These are phyloP conservation scores for Timandra comae DNA, from an alignment of 2,888 invertebrate genomes.

Conservation along the genomic window DNA sequence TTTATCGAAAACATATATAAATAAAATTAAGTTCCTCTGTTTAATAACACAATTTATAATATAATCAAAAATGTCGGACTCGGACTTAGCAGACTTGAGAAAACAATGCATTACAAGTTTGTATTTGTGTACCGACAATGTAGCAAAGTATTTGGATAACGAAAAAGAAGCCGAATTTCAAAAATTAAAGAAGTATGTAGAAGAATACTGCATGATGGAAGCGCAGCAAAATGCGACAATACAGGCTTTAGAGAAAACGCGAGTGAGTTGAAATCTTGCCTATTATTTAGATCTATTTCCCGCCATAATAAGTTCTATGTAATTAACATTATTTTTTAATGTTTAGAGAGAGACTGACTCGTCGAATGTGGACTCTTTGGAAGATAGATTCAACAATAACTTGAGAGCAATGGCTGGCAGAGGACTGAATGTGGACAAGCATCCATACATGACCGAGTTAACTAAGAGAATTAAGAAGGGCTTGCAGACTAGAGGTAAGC, in stretches of 20 bases:
- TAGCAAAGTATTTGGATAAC: constrained; percentile 53
- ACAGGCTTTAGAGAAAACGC: constrained; percentile 49
- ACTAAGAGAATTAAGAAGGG: constrained; percentile 39
- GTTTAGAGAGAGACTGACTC: constrained; percentile 47
- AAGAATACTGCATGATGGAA: constrained; percentile 53
- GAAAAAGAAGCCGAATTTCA: constrained; percentile 48
- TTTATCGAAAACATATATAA: neutral
- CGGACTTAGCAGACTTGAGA: constrained; percentile 50
- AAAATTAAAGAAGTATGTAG: constrained; percentile 44
- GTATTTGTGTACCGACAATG: constrained; percentile 54
- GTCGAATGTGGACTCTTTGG: constrained; percentile 42
- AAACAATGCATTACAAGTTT: constrained; percentile 58
- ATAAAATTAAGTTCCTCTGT: neutral
- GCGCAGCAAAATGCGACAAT: constrained; percentile 48
- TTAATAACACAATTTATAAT: neutral
- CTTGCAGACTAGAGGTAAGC: constrained; percentile 34
- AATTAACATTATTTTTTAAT: neutral
- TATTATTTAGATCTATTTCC: too few relatives aligned
- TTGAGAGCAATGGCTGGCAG: constrained; percentile 37
- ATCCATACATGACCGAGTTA: constrained; percentile 51
- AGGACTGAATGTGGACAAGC: constrained; percentile 36
- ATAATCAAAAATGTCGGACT: constrained; percentile 36
- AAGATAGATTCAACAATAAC: constrained; percentile 41
- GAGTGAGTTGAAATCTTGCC: constrained; percentile 30
- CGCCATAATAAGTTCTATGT: too few relatives aligned